Evolutionary conservation across 2,113 vertebrate species (phyloP), one percentile per base, ranked within the genome.

Genomic region (Neofelis nebulosa): DNA sequence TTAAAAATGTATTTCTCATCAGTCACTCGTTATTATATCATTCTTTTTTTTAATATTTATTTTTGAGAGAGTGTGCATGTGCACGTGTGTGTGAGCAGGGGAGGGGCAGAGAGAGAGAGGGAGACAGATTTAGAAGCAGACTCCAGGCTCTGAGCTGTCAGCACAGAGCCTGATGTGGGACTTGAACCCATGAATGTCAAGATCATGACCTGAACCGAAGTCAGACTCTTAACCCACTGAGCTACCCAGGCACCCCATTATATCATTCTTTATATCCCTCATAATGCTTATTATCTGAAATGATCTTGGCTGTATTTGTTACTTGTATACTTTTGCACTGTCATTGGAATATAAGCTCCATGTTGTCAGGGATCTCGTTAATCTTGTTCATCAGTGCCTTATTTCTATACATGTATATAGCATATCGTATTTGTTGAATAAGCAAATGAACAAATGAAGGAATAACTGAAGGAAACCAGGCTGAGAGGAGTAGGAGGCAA

Each of bases 251-350:
- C 21, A 19, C 21, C 57, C 57, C 7, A 68, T 78, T 86, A 25
- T 92, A 31, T 93, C n/a, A 79, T 93, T 80, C 41, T 80, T 79
- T 65, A 52, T 84, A 66, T 84, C 29, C 69, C 78, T 93, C 19
- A 63, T 86, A 81, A 94, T 91, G 45, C 45, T 83, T 76, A 91
- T 45, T 13, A 80, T 82, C 33, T 76, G 57, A 94, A 93, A 76
- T 76, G 68, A 81, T 76, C 81, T 82, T 88, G 76, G 25, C 92
- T 91, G 15, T 82, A 87, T 86, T 95, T 95, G 29, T 93, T 93
- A 82, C 25, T 91, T 95, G 33, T 86, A 4, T 83, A 52, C 63
- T 91, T 96, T 65, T 87, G 38, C 1, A 45, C 31, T 78, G 6
- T 94, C 50, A 78, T 36, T 69, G 82, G 82, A 82, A 68, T 92